phyloP scores from a whole-genome alignment of 2,113 vertebrate species.

The Synchiropus splendidus region DNA sequence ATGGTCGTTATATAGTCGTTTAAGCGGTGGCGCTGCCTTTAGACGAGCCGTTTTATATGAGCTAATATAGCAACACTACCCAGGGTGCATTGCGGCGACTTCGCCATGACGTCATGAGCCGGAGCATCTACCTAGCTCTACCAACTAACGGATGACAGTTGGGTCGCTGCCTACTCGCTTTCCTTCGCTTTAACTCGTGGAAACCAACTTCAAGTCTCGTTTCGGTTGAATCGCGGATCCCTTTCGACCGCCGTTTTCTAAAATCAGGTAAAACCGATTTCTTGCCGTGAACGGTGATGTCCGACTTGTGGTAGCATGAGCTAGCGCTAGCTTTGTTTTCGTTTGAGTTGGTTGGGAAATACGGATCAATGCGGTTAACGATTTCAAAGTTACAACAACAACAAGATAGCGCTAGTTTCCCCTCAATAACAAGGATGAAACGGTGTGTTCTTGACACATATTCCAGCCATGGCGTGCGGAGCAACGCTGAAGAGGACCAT shows the following conservation, averaged over 20 bases:
- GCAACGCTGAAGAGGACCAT: slow-evolving; percentile 96
- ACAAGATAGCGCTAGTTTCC: no score
- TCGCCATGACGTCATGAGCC: slow-evolving; percentile 33
- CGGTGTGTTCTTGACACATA: slow-evolving; percentile 8
- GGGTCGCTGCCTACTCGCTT: slow-evolving; percentile 29
- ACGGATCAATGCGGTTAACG: no score
- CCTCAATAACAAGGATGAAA: no score
- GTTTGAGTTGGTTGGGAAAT: slow-evolving; percentile 8
- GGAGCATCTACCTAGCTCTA: slow-evolving; percentile 36
- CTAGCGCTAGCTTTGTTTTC: slow-evolving; percentile 60
- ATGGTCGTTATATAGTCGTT: no score
- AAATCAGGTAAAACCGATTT: slow-evolving; percentile 28
- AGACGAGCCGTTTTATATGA: no score
- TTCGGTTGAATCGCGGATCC: neutral
- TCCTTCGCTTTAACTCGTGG: slow-evolving; percentile 36
- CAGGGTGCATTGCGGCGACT: slow-evolving; percentile 14
- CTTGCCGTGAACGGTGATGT: neutral
- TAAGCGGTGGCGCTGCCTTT: no score
- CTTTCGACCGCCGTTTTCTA: neutral
- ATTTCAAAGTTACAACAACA: no score
- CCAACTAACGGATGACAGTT: slow-evolving; percentile 22
- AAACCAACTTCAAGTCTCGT: neutral
- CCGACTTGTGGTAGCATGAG: slow-evolving; percentile 4
- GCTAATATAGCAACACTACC: slow-evolving; percentile 11
- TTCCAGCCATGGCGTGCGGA: slow-evolving; percentile 85